A percentile compares a stretch with the other conserved stretches of the same genome.
phyloP scores from a whole-genome alignment of 2,113 vertebrate genomes.

The Nicator chloris region DNA sequence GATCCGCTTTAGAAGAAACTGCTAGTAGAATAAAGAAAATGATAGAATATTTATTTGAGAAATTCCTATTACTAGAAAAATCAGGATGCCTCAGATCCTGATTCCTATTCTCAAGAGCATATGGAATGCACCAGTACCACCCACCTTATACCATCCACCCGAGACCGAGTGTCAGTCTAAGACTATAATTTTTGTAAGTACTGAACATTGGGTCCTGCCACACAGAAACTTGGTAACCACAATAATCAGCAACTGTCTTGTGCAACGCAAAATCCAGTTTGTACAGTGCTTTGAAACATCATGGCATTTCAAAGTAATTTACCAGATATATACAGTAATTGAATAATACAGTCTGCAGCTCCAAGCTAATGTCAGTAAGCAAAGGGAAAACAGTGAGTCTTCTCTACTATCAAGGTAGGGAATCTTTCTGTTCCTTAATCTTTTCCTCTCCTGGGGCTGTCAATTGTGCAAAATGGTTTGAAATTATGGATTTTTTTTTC shows the following conservation, averaged over 20 bases:
- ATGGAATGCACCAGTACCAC: background rate
- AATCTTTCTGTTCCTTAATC: conserved; percentile 47
- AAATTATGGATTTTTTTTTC: conserved; percentile 53
- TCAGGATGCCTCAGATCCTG: background rate
- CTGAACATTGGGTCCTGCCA: background rate
- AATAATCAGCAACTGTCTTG: background rate
- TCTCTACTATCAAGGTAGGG: background rate
- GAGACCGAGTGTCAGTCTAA: background rate
- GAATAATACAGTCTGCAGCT: conserved; percentile 43
- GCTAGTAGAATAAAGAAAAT: background rate
- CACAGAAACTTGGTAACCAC: background rate
- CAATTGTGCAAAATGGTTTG: conserved; percentile 54
- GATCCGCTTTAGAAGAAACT: background rate
- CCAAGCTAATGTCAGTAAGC: background rate
- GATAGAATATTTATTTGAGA: background rate
- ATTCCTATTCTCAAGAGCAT: rapidly evolving
- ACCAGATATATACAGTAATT: conserved; percentile 25
- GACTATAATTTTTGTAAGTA: background rate
- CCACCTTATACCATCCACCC: rapidly evolving
- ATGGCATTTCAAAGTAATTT: conserved; percentile 23
- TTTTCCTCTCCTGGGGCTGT: conserved; percentile 49
- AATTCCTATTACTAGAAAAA: background rate
- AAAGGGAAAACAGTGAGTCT: conserved; percentile 34
- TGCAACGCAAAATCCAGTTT: background rate
- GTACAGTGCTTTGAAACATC: conserved; percentile 3